Evolutionary conservation across 2,797 vertebrate genomes (phyloP), one percentile per base, ranked within the genome.

Genomic region (Jordanella pulchra): DNA sequence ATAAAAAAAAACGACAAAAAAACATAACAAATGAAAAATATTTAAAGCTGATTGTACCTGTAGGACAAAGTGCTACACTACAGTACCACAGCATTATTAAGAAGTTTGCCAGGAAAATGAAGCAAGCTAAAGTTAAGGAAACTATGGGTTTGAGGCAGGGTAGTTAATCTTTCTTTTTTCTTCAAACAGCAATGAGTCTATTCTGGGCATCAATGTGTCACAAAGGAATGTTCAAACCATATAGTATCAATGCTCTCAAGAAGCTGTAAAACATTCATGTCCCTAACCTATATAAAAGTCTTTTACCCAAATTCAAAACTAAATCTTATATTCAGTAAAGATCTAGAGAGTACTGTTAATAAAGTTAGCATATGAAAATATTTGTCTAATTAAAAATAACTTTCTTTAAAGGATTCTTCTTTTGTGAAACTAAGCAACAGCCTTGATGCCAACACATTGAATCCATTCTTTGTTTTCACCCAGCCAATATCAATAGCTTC

Each of bases 171-270:
- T 74, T 79, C 71, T 82, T 85, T 69, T 32, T 35, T 48, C 7
- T 35, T 30, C 28, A 50, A 83, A 81, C 80, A 53, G 72, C 67
- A 77, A 85, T 81, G 76, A 73, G 80, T 90, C 88, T 92, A 89
- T 90, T 93, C 85, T 89, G 85, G 88, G 87, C 80, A 90, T 89
- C 83, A 83, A 85, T 81, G 80, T 92, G 90, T 91, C 89, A 92
- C 81, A 85, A 78, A 89, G 89, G 89, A 92, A 93, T 89, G 92
- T 84, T 82, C 87, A 77, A 82, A 81, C 87, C 86, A 88, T 93
- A 91, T 93, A 94, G 89, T 84, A 87, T 87, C 82, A 3, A 76
- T 91, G 89, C 90, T 92, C 90, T 93, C 90, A 87, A 93, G 87
- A 91, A 92, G 81, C 84, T 86, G 60, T 84, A 86, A 80, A 89